These are phyloP conservation scores for Scolanthus callimorphus DNA, from an alignment of 92 coral and sea anemone genomes.

Conservation along the genomic window DNA sequence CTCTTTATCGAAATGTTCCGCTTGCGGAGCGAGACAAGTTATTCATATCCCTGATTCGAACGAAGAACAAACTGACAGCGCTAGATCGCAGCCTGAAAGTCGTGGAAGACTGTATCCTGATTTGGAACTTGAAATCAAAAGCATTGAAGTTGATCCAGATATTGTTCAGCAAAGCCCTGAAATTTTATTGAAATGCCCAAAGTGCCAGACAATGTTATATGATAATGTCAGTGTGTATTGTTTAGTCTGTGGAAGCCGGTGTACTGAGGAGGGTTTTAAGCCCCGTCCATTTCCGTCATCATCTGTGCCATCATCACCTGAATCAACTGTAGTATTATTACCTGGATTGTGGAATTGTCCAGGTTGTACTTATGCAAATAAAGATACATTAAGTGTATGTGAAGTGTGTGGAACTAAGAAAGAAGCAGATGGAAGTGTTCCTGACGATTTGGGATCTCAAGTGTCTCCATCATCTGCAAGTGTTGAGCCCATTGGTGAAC, in stretches of 20 bases:
- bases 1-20: slow-evolving; percentile 40
- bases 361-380: slow-evolving; percentile 76
- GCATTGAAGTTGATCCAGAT: slow-evolving; percentile 53
- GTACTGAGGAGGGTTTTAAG: slow-evolving; percentile 89
- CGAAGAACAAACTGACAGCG: not conserved
- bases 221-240: slow-evolving; percentile 75
- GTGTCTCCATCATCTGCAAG: not conserved
- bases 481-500: not conserved
- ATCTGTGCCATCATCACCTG: slow-evolving; percentile 64
- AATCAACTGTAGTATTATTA: slow-evolving; percentile 31
- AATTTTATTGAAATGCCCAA: slow-evolving; percentile 70
- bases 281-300: slow-evolving; percentile 95
- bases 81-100: not conserved
- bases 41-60: slow-evolving; percentile 20
- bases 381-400: slow-evolving; percentile 41
- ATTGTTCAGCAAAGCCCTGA: slow-evolving; percentile 67
- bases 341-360: slow-evolving; percentile 81
- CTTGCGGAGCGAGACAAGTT: slow-evolving; percentile 47
- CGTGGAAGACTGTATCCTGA: slow-evolving; percentile 42
- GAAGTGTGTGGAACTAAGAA: slow-evolving; percentile 60
- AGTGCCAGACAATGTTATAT: slow-evolving; percentile 82
- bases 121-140: slow-evolving; percentile 32
- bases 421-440: slow-evolving; percentile 4
- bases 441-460: not conserved
- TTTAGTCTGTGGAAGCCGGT: slow-evolving; percentile 75